These are phyloP conservation scores for Luffia ferchaultella DNA, from an alignment of 2,888 invertebrate genomes.

Conservation along the genomic window DNA sequence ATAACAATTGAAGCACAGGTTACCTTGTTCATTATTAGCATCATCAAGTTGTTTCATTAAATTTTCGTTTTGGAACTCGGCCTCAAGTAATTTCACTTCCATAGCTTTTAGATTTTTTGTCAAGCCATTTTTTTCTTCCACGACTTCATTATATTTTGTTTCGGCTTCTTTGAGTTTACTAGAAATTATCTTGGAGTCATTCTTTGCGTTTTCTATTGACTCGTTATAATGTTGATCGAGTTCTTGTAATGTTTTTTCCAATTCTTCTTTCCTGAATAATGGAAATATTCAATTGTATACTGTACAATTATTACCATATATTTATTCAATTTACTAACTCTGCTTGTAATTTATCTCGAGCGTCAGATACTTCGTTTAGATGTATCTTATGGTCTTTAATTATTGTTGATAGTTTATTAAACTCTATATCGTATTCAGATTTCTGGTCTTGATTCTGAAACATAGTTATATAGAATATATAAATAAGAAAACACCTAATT, in stretches of 20 bases:
- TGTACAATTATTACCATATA: constrained; percentile 1
- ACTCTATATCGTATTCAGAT: constrained; percentile 36
- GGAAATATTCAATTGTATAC: constrained; percentile 3
- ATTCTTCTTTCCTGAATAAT: constrained; percentile 39
- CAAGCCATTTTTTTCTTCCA: constrained; percentile 28
- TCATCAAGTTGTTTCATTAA: constrained; percentile 23
- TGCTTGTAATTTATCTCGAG: constrained; percentile 38
- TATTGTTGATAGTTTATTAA: constrained; percentile 38
- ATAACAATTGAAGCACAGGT: too few species aligned
- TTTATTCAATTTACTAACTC: constrained; percentile 31
- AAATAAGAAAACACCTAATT: background rate
- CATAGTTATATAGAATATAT: constrained; percentile 2
- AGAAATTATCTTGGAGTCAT: constrained; percentile 29
- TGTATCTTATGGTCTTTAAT: constrained; percentile 37
- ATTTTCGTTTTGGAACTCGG: constrained; percentile 28
- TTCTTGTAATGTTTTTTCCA: constrained; percentile 36
- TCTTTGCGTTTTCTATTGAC: constrained; percentile 30
- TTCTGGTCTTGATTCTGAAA: constrained; percentile 38
- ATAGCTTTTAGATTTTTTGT: constrained; percentile 28
- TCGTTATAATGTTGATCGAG: constrained; percentile 36
- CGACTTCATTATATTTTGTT: constrained; percentile 31
- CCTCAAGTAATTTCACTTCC: constrained; percentile 28
- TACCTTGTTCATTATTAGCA: constrained; percentile 25
- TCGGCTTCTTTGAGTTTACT: constrained; percentile 35
- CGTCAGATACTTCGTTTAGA: constrained; percentile 41